Evolutionary conservation across 1,140 invertebrate genomes (phyloP), one percentile per base, ranked within the genome.

Genomic region (Pomacea maculata): DNA sequence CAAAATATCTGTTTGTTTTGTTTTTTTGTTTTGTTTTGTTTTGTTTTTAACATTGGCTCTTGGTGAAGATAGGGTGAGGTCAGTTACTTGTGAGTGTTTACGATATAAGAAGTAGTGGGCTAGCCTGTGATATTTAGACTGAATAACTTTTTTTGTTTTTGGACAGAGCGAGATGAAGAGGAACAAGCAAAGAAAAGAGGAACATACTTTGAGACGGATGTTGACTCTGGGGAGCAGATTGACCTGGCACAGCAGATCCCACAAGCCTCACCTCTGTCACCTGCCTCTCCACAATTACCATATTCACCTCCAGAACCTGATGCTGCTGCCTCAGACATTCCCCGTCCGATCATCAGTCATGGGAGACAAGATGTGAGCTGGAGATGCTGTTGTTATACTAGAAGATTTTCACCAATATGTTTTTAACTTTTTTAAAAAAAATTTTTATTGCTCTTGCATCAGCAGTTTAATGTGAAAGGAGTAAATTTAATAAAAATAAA

Each of bases 181-280:
- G 70, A 80, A 70, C 71, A 80, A 14, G 14, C 70, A n/a, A 70
- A 70, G 55, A 75, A 80, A 54, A 64, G 10, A 64, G 81, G 77
- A 15, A 79, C 94, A 17, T 97, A 97, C 95, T 92, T 95, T n/a
- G 96, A 97, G 91, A 97, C 96, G 1, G 96, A 98, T 92, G 89
- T 98, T 57, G 96, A 97, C 88, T 94, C 95, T 0, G 94, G 95
- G 80, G 92, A 94, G 78, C 94, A 94, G 0, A 83, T 88, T 75
- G 91, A 92, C 79, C 79, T 80, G 54, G 80, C 77, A 65, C 76
- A 74, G n/a, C 63, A 68, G 29, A 67, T 68, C 17, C 71, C 63
- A 54, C 55, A 34, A n/a, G 57, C 21, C 5, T 55, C 45, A 67
- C 72, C 64, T 34, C 8, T 29, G 25, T 68, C 75, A 19, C 70